phyloP scores from a whole-genome alignment of 1,140 invertebrate genomes.

The Leguminivora glycinivorella region DNA sequence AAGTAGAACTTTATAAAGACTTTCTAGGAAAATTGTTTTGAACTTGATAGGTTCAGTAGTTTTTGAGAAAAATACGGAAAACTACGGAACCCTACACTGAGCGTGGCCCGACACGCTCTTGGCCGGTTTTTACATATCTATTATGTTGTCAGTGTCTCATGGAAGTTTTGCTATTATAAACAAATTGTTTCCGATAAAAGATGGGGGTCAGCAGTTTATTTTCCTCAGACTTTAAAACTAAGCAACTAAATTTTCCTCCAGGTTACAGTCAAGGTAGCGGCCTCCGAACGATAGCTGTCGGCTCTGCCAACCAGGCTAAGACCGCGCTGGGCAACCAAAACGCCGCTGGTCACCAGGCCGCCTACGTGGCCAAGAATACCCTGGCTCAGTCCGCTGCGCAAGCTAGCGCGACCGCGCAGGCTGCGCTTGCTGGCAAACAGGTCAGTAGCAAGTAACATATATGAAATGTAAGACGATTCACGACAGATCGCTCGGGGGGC shows the following conservation, averaged over 20 bases:
- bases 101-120: no score
- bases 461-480: background rate
- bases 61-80: no score
- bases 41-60: no score
- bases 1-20: no score
- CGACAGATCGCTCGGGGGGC: no score
- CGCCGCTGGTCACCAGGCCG: constrained; percentile 83
- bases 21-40: no score
- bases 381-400: constrained; percentile 84
- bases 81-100: no score
- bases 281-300: constrained; percentile 76
- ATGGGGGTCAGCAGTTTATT: background rate
- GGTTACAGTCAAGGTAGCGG: constrained; percentile 71
- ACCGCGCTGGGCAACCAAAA: constrained; percentile 83
- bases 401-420: constrained; percentile 84
- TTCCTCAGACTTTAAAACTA: background rate
- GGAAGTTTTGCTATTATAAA: no score
- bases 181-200: no score
- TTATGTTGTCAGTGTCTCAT: no score
- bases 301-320: constrained; percentile 86
- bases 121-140: no score
- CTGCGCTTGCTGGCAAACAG: constrained; percentile 84
- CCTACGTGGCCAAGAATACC: constrained; percentile 85
- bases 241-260: background rate
- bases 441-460: background rate